These are phyloP conservation scores for Columbina picui DNA, from an alignment of 2,113 vertebrate species.

Conservation along the genomic window DNA sequence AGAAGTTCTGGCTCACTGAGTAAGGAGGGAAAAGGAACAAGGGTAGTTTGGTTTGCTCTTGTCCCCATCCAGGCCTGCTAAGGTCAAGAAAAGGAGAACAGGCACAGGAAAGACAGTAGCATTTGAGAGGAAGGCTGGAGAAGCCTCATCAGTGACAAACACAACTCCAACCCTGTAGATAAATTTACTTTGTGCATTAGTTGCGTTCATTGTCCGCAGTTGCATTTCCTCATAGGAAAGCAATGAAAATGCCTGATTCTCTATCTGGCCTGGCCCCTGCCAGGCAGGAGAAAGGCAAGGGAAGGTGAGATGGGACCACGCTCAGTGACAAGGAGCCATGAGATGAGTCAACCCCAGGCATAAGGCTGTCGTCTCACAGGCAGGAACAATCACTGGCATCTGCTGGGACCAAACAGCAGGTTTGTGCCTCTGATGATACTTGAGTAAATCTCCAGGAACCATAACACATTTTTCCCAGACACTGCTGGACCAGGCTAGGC, in stretches of 20 bases:
- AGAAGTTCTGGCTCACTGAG: neutral
- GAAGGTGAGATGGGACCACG: too few species aligned
- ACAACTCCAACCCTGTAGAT: neutral
- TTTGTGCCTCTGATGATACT: rapidly evolving
- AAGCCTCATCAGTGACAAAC: neutral
- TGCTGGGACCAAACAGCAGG: neutral
- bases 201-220: neutral
- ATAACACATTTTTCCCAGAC: rapidly evolving
- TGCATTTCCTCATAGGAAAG: neutral
- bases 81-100: neutral
- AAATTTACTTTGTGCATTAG: neutral
- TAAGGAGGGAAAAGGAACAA: neutral
- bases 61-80: neutral
- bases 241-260: neutral
- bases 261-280: neutral
- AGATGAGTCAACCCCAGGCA: neutral
- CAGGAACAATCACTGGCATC: rapidly evolving
- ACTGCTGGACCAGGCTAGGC: neutral
- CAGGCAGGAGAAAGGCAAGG: neutral
- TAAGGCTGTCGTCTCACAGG: neutral
- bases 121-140: neutral
- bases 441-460: neutral
- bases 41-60: neutral
- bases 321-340: neutral
- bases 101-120: neutral